phyloP scores from a whole-genome alignment of 2,797 vertebrate genomes.

The Thunnus albacares region DNA sequence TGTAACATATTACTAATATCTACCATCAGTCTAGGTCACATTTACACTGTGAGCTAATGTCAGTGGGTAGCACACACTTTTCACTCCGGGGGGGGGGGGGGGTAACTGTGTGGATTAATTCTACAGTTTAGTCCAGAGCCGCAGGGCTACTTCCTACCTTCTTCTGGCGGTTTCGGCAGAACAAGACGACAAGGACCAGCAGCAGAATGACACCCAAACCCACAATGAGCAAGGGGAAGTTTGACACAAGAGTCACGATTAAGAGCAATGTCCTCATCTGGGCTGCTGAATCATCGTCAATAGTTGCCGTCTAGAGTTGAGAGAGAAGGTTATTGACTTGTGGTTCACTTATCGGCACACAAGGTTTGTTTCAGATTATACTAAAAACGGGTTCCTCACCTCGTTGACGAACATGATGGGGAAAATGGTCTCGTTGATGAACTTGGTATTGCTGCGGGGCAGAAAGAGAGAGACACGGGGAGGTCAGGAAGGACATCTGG shows the following conservation, averaged over 20 bases:
- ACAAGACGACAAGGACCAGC: conserved; percentile 84
- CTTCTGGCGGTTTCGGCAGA: conserved; percentile 88
- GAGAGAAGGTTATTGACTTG: conserved; percentile 20
- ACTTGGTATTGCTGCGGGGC: conserved; percentile 78
- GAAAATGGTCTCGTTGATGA: conserved; percentile 87
- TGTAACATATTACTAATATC: conserved; percentile 10
- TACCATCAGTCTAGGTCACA: conserved; percentile 18
- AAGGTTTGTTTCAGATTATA: neutral
- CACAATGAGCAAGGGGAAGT: conserved; percentile 87
- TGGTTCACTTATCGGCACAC: neutral
- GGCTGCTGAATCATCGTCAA: conserved; percentile 85
- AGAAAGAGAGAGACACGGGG: conserved; percentile 14
- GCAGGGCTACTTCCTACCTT: conserved; percentile 76
- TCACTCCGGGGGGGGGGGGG: neutral
- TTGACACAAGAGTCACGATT: conserved; percentile 85
- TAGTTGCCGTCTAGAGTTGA: conserved; percentile 82
- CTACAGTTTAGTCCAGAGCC: conserved; percentile 2
- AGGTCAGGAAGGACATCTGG: conserved; percentile 58
- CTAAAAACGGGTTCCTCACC: conserved; percentile 71
- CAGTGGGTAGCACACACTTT: conserved; percentile 41
- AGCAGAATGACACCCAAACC: conserved; percentile 86
- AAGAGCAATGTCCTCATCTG: conserved; percentile 86
- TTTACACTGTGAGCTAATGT: conserved; percentile 53
- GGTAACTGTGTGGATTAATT: conserved; percentile 50
- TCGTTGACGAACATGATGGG: conserved; percentile 90